phyloP scores from a whole-genome alignment of 2,797 vertebrate genomes.

The Graptemys geographica region DNA sequence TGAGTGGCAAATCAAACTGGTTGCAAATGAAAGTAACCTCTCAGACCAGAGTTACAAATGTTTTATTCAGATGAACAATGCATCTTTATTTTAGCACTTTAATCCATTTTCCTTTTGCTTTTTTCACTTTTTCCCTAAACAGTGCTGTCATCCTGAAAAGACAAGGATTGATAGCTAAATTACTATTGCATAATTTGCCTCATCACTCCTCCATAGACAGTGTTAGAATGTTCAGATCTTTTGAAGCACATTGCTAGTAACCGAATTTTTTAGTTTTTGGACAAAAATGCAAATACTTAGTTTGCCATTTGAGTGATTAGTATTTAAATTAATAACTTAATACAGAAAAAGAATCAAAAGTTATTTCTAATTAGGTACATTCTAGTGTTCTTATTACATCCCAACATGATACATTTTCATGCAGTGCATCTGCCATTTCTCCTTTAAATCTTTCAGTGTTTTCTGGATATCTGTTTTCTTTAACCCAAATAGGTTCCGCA shows the following conservation, averaged over 20 bases:
- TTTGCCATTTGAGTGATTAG: neutral
- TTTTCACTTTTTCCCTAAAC: constrained; percentile 47
- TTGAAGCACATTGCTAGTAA: constrained; percentile 29
- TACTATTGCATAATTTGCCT: constrained; percentile 68
- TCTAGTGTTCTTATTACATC: neutral
- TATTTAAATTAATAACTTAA: constrained; percentile 40
- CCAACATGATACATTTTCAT: neutral
- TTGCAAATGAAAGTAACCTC: constrained; percentile 70
- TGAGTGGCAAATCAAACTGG: constrained; percentile 74
- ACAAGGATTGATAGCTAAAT: constrained; percentile 77
- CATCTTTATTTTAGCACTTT: constrained; percentile 72
- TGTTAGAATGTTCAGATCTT: constrained; percentile 69
- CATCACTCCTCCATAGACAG: constrained; percentile 57
- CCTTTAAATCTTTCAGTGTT: neutral
- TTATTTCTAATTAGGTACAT: constrained; percentile 21
- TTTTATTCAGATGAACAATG: constrained; percentile 77
- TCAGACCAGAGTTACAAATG: constrained; percentile 68
- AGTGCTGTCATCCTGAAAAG: constrained; percentile 73
- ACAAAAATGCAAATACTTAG: constrained; percentile 10
- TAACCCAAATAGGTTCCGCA: neutral
- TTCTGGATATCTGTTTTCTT: neutral
- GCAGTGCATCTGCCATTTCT: neutral
- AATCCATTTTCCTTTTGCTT: constrained; percentile 63
- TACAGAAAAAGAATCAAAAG: neutral
- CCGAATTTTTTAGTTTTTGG: constrained; percentile 2